Evolutionary conservation across 2,888 invertebrate genomes (phyloP).

Genomic region (Lypha dubia): DNA sequence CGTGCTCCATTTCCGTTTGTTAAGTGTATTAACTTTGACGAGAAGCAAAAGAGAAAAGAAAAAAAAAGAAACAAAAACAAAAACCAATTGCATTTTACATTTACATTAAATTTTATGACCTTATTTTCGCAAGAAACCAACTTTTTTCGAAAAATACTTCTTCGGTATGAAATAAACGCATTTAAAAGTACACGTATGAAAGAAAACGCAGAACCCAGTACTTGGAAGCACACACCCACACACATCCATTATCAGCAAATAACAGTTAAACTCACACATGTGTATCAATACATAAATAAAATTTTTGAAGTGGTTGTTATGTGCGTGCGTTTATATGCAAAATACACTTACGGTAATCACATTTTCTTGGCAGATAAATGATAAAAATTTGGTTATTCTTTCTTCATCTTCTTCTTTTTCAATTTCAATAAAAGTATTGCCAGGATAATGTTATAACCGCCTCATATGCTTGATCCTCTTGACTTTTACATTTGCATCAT

Average conservation of each 20-base stretch:
- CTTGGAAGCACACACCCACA: background rate
- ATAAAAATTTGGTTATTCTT: constrained; percentile 44
- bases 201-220: background rate
- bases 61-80: background rate
- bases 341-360: constrained; percentile 67
- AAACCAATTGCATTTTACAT: constrained; percentile 51
- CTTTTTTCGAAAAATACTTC: background rate
- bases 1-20: constrained; percentile 45
- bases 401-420: background rate
- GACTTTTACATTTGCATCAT: background rate
- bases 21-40: constrained; percentile 42
- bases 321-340: constrained; percentile 35
- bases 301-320: background rate
- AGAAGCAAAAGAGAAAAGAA: background rate
- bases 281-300: constrained; percentile 11
- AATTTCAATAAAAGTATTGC: background rate
- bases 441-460: background rate
- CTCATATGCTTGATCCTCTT: background rate
- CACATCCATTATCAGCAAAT: constrained; percentile 30
- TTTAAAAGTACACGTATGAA: constrained; percentile 5
- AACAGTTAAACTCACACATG: constrained; percentile 31
- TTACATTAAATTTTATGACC: constrained; percentile 61
- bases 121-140: constrained; percentile 37
- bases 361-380: constrained; percentile 69
- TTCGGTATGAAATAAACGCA: constrained; percentile 24